These are phyloP conservation scores for Herminia tarsipennalis DNA, from an alignment of 2,888 invertebrate species.

Conservation along the genomic window DNA sequence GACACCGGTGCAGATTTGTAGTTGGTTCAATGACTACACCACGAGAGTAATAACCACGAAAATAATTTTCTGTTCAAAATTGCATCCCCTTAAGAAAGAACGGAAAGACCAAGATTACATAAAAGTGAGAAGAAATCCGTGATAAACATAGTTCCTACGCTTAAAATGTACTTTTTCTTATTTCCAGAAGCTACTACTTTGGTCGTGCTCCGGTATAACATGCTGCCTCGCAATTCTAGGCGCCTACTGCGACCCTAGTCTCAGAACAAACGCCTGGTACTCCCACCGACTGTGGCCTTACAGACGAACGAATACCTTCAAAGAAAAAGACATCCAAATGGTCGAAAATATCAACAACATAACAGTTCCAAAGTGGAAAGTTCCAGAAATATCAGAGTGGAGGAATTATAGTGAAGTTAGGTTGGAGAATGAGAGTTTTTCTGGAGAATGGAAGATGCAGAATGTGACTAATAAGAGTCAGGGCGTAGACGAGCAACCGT, in stretches of 20 bases:
- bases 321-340: slow-evolving; percentile 41
- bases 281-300: slow-evolving; percentile 65
- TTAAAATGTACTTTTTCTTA: neutral
- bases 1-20: too few relatives aligned
- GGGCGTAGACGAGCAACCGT: slow-evolving; percentile 49
- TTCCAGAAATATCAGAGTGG: slow-evolving; percentile 27
- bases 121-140: too few relatives aligned
- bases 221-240: slow-evolving; percentile 73
- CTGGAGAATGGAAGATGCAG: slow-evolving; percentile 48
- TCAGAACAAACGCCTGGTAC: slow-evolving; percentile 71
- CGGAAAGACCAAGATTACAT: too few relatives aligned
- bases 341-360: slow-evolving; percentile 41
- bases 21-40: too few relatives aligned
- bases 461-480: slow-evolving; percentile 36
- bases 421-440: slow-evolving; percentile 45
- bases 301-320: slow-evolving; percentile 45
- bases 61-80: too few relatives aligned
- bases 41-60: too few relatives aligned
- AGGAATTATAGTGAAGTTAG: slow-evolving; percentile 46
- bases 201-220: slow-evolving; percentile 78
- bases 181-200: slow-evolving; percentile 70
- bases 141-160: too few relatives aligned
- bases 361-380: slow-evolving; percentile 29
- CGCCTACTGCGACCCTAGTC: slow-evolving; percentile 74
- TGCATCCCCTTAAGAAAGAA: too few relatives aligned